These are phyloP conservation scores for Eretmocerus hayati DNA, from an alignment of 2,888 invertebrate genomes.

Conservation along the genomic window DNA sequence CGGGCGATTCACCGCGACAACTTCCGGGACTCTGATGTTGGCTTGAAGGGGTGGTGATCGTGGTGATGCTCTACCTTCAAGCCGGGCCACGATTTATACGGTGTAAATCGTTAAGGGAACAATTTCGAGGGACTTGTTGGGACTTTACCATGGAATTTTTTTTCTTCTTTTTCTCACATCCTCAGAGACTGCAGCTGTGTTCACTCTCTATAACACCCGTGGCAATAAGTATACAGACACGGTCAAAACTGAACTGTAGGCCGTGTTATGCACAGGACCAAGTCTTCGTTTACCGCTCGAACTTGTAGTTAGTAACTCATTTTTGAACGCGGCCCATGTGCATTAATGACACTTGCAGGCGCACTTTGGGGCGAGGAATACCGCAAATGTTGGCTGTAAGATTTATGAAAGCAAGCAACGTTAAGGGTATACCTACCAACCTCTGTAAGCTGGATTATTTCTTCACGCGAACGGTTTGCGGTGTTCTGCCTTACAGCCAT, in stretches of 20 bases:
- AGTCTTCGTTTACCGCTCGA: neutral
- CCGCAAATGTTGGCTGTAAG: too few species aligned
- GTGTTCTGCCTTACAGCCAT: too few species aligned
- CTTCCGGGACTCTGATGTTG: constrained; percentile 8
- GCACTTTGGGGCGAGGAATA: neutral
- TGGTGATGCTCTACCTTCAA: neutral
- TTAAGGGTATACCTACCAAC: too few species aligned
- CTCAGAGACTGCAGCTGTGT: neutral
- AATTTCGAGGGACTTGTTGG: constrained; percentile 3
- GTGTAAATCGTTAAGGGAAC: constrained; percentile 14
- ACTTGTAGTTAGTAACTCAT: neutral
- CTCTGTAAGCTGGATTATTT: too few species aligned
- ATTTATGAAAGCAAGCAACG: too few species aligned
- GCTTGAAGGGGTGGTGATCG: too few species aligned
- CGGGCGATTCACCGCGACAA: constrained; percentile 7
- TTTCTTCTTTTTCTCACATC: neutral
- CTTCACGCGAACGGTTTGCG: too few species aligned
- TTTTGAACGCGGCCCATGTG: neutral
- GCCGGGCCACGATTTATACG: constrained; percentile 7
- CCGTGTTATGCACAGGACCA: neutral
- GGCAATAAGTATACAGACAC: too few species aligned
- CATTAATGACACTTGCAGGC: neutral
- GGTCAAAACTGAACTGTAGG: too few species aligned
- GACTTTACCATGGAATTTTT: neutral
- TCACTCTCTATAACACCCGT: too few species aligned